These are phyloP conservation scores for Episyrphus balteatus DNA, from an alignment of 1,140 invertebrate genomes.

Conservation along the genomic window DNA sequence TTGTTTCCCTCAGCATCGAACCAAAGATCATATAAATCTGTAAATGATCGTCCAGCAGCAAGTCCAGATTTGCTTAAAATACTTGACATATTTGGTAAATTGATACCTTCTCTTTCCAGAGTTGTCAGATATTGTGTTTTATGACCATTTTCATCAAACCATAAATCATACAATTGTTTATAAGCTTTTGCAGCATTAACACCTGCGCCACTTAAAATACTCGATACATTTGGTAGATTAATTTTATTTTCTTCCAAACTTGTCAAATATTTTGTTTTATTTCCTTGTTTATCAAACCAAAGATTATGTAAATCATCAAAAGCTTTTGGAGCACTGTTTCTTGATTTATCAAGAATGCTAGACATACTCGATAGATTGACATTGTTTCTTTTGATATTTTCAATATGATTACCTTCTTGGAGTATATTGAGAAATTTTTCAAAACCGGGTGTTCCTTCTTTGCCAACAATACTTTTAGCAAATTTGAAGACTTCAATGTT, in stretches of 20 bases:
- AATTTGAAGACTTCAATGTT: no score
- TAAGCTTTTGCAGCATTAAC: constrained; percentile 10
- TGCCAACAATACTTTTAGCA: no score
- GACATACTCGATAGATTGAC: no score
- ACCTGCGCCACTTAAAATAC: constrained; percentile 13
- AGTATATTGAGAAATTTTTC: no score
- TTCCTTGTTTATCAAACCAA: constrained; percentile 17
- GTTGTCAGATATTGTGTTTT: constrained; percentile 17
- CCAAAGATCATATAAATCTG: constrained; percentile 12
- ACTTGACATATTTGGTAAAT: constrained; percentile 14
- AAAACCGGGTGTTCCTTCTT: no score
- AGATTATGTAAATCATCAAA: constrained; percentile 2
- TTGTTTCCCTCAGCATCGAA: constrained; percentile 12
- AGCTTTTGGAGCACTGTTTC: no score
- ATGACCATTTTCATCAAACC: constrained; percentile 15
- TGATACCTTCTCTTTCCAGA: constrained; percentile 12
- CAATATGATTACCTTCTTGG: no score
- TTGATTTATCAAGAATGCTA: no score
- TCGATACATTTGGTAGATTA: constrained; percentile 13
- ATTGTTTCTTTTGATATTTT: no score
- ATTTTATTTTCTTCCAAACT: constrained; percentile 12
- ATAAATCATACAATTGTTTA: constrained; percentile 13
- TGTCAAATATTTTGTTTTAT: constrained; percentile 15
- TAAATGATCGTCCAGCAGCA: constrained; percentile 11
- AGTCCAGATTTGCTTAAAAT: constrained; percentile 13